Evolutionary conservation across 1,140 invertebrate genomes (phyloP), one percentile per base, ranked within the genome.

Genomic region (Aplysia californica): DNA sequence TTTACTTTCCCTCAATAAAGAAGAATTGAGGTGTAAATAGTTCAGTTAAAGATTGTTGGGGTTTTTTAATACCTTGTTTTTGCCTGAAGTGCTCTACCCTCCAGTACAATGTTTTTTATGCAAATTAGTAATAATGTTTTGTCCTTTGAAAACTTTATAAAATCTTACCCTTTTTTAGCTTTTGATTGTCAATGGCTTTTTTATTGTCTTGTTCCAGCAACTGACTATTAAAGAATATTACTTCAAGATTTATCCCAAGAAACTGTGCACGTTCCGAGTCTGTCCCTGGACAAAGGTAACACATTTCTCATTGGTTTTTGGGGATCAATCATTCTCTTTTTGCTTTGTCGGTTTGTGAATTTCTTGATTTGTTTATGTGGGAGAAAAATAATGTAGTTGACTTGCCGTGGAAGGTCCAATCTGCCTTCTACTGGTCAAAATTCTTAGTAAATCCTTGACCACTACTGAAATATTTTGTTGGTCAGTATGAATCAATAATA

Each of bases 191-290:
- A n/a, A n/a, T n/a, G n/a, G n/a, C n/a, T n/a, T n/a, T n/a, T n/a
- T n/a, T n/a, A n/a, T n/a, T n/a, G n/a, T n/a, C 44, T 50, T 79
- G 21, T 79, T 79, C 29, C 96, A 97, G 90, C 95, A 96, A 91
- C 90, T 96, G 50, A 96, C 95, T 38, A 93, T 98, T 82, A 97
- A 97, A 90, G 96, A 98, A 91, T 96, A 95, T 91, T 92, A 97
- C 78, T 91, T 97, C 72, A 96, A 95, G 91, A 95, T 98, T 85
- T 96, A 98, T 86, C 96, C 96, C 44, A 97, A 96, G 89, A 92
- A 96, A 80, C 91, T 98, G 68, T 95, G 94, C 69, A 96, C 96
- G n/a, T 98, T 97, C 90, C 92, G 96, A 35, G 92, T 98, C 58
- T 97, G 96, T 89, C 96, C 96, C 29, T 96, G 95, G 33, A 97